Conservation (phyloP, 1,140 invertebrate species). For the Penaeus vannamei region DNA sequence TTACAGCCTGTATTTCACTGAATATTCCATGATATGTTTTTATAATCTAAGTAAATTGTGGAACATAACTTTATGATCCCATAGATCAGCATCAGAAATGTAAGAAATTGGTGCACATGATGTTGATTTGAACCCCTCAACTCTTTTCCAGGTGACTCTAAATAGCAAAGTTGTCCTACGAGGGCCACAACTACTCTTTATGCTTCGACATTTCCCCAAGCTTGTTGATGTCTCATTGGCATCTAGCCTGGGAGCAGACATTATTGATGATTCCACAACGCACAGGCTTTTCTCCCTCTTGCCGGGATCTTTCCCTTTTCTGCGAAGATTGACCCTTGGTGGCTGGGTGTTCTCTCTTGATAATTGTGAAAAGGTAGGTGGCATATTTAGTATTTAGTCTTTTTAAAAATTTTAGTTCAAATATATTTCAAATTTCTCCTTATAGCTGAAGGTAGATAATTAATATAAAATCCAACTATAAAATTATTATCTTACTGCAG, state of each 20-base stretch:
- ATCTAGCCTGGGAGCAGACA: conserved; percentile 70
- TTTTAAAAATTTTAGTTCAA: not conserved
- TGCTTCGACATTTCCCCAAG: conserved; percentile 73
- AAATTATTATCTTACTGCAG: no score
- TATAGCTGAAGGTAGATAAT: no score
- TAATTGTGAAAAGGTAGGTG: conserved; percentile 71
- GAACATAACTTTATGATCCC: no score
- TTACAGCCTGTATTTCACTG: no score
- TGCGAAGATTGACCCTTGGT: conserved; percentile 72
- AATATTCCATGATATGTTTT: no score
- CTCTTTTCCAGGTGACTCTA: conserved; percentile 68
- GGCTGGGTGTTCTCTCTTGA: conserved; percentile 73
- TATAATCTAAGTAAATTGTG: no score
- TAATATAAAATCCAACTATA: no score
- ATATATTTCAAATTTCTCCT: no score
- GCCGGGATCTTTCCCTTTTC: conserved; percentile 71
- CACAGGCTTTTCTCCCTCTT: conserved; percentile 73
- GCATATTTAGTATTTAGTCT: not conserved
- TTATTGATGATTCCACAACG: conserved; percentile 74
- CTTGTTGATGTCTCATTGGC: conserved; percentile 75
- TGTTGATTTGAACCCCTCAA: not conserved
- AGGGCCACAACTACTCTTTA: conserved; percentile 74
- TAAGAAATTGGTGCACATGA: not conserved
- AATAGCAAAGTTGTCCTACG: conserved; percentile 74
- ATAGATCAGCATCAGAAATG: no score